A percentile compares a stretch with the other conserved stretches of the same genome.
Evolutionary conservation across 53 echinoderm and acorn worm species (phyloP).

Genomic region (Holothuria leucospilota): DNA sequence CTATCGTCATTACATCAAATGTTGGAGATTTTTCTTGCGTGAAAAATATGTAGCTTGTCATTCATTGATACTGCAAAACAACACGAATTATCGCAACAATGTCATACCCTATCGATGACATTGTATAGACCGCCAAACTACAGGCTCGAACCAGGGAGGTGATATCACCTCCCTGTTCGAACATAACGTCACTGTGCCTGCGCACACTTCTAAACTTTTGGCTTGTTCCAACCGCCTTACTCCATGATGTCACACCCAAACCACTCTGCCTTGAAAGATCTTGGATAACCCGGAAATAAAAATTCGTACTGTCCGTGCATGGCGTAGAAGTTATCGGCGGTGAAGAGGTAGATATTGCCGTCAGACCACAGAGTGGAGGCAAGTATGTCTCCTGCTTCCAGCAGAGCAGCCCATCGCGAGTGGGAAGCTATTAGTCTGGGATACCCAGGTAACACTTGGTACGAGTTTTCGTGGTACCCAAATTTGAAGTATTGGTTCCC

Average conservation of each 20-base stretch:
- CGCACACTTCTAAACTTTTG: no score
- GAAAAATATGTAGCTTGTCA: no score
- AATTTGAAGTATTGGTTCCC: neutral
- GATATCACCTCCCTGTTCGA: no score
- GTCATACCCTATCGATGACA: no score
- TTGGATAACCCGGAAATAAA: neutral
- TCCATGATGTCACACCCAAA: slow-evolving; percentile 28
- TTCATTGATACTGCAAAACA: no score
- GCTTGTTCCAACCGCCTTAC: no score
- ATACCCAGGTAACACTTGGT: neutral
- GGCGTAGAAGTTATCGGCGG: slow-evolving; percentile 1
- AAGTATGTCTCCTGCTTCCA: neutral
- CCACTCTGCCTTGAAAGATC: slow-evolving; percentile 1
- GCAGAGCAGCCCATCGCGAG: neutral
- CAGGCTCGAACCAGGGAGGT: no score
- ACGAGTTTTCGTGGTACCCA: neutral
- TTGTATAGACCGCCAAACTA: no score
- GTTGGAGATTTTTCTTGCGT: no score
- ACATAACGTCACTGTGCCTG: no score
- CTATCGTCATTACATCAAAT: no score
- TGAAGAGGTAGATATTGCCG: neutral
- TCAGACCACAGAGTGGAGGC: slow-evolving; percentile 1
- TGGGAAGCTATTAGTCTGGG: neutral
- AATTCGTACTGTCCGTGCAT: neutral
- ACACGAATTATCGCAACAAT: no score